phyloP scores from a whole-genome alignment of 2,113 vertebrate genomes.

The Lampris megalopsis region DNA sequence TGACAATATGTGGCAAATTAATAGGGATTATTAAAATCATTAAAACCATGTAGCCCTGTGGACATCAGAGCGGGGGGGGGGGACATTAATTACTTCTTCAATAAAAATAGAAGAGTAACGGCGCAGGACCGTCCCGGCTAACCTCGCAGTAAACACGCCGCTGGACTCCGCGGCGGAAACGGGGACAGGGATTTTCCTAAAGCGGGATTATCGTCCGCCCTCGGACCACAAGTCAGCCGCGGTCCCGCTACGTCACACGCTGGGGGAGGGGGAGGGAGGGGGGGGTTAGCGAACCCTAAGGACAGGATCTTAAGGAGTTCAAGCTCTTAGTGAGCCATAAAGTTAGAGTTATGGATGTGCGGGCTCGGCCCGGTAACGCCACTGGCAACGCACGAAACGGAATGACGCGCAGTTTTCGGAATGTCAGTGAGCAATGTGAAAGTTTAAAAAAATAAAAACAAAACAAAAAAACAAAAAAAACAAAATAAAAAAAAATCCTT shows the following conservation, averaged over 20 bases:
- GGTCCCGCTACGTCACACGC: slow-evolving; percentile 27
- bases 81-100: background rate
- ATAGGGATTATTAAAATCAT: background rate
- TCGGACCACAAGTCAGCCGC: slow-evolving; percentile 24
- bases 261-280: background rate
- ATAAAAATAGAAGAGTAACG: background rate
- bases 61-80: background rate
- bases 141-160: background rate
- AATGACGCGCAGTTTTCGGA: slow-evolving; percentile 67
- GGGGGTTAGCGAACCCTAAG: background rate
- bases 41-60: slow-evolving; percentile 4
- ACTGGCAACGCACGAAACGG: slow-evolving; percentile 33
- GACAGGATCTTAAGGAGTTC: background rate
- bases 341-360: slow-evolving; percentile 20
- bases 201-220: background rate
- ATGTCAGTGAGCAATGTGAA: slow-evolving; percentile 52
- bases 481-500: slow-evolving; percentile 4
- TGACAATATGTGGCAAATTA: background rate
- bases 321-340: slow-evolving; percentile 9
- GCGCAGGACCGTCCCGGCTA: background rate
- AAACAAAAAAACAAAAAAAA: no score
- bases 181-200: background rate
- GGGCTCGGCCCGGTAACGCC: slow-evolving; percentile 39
- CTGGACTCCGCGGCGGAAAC: background rate
- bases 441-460: background rate